Base-by-base conservation (phyloP, 1,140 invertebrate species). In the Stegodyphus dumicola region DNA sequence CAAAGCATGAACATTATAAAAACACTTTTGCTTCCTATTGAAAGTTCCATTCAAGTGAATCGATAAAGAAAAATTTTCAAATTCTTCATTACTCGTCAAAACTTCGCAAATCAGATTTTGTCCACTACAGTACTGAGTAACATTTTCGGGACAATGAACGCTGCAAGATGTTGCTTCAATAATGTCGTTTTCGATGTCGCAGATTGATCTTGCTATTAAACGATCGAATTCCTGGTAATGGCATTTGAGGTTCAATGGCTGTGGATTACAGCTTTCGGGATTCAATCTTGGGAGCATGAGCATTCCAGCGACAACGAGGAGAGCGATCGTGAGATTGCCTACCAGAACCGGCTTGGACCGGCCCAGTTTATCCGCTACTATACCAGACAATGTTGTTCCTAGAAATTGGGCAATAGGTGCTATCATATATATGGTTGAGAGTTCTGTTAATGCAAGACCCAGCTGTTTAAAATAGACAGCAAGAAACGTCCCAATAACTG, bases 61-160 rank as follows among this genome's bases (percentile, higher is more conserved):
- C 2, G 74, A 76, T 15, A 85, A 15, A 0, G 73, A 76, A 17
- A 85, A 76, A 33, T 85, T 85, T 15, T 56, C 18, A 5, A 15
- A 13, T 49, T 74, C 49, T 53, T 83, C 71, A 6, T 75, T 69
- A 5, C 73, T 66, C 9, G 73, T 74, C 10, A 85, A 51, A 6
- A 85, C 69, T 53, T 85, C 81, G 18, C 81, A 85, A 11, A 85
- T 76, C 7, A 85, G 48, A 15, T 85, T 85, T 10, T 77, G 60
- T n/a, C 81, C 81, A 18, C 67, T 51, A n/a, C 81, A 85, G 18
- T 85, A 33, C 60, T 85, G 71, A 6, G 73, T 76, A 7, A 76
- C 84, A 53, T 86, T 73, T 78, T 77, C 76, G 6, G 84, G 66
- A 66, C 75, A 86, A 3, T 70, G 52, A 2, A 78, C 76, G n/a